phyloP scores from a whole-genome alignment of 2,797 vertebrate genomes.

The Corythornis leucogaster region DNA sequence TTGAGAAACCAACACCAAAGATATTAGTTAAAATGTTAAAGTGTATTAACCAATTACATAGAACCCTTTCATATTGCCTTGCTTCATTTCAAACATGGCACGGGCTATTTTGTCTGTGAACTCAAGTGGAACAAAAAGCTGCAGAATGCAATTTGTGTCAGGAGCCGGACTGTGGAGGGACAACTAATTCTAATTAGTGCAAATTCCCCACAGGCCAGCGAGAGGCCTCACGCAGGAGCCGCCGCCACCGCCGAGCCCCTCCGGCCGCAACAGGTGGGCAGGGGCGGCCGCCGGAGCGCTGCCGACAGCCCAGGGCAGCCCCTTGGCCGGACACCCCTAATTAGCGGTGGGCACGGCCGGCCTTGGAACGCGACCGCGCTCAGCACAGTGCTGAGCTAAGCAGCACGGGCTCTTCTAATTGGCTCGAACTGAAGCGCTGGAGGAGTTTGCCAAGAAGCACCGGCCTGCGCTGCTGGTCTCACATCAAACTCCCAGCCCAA shows the following conservation, averaged over 20 bases:
- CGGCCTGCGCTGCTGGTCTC: constrained; percentile 17
- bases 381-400: constrained; percentile 73
- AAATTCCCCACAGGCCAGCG: constrained; percentile 82
- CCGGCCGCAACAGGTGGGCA: constrained; percentile 82
- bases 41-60: constrained; percentile 84
- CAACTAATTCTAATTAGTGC: constrained; percentile 90
- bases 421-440: constrained; percentile 74
- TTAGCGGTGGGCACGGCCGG: constrained; percentile 73
- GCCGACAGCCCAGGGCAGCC: constrained; percentile 79
- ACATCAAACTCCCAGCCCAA: constrained; percentile 35
- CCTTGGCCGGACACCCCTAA: constrained; percentile 79
- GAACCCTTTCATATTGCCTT: constrained; percentile 85
- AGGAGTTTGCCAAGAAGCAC: constrained; percentile 66
- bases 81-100: constrained; percentile 85
- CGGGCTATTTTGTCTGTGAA: constrained; percentile 87
- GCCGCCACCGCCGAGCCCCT: constrained; percentile 68
- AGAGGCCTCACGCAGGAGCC: constrained; percentile 75
- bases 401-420: constrained; percentile 79
- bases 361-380: constrained; percentile 77
- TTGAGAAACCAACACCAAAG: constrained; percentile 69
- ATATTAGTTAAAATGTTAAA: constrained; percentile 83
- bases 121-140: constrained; percentile 87
- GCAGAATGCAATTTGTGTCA: constrained; percentile 89
- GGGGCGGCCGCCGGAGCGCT: constrained; percentile 73
- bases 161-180: constrained; percentile 84